phyloP scores from a whole-genome alignment of 2,888 invertebrate species.

The Sphaeridia pumilis region DNA sequence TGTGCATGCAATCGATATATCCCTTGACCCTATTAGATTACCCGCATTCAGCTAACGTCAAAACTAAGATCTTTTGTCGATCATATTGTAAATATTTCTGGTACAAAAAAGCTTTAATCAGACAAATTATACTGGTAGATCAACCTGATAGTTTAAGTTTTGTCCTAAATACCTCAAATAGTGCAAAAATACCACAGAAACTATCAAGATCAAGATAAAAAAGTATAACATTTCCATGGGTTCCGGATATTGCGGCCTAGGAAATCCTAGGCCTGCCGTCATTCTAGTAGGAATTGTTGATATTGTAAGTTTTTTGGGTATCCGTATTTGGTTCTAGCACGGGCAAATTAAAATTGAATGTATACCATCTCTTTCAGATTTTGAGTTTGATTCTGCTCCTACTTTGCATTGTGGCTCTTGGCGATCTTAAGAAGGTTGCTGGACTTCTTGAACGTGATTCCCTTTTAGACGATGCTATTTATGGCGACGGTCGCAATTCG shows the following conservation, averaged over 20 bases:
- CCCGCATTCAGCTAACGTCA: too few species aligned
- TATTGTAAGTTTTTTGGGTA: slow-evolving; percentile 24
- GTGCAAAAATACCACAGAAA: too few species aligned
- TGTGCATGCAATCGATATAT: too few species aligned
- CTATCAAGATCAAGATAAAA: too few species aligned
- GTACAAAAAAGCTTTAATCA: too few species aligned
- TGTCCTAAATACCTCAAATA: too few species aligned
- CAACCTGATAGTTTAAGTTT: too few species aligned
- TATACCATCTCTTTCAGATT: slow-evolving; percentile 19
- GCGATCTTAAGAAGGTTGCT: slow-evolving; percentile 32
- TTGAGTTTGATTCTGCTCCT: slow-evolving; percentile 30
- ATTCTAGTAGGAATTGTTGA: slow-evolving; percentile 33
- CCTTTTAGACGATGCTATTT: slow-evolving; percentile 1
- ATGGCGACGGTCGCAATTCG: slow-evolving; percentile 1
- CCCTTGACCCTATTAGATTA: too few species aligned
- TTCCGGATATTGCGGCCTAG: slow-evolving; percentile 24
- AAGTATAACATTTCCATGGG: slow-evolving; percentile 10
- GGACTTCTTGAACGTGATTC: slow-evolving; percentile 25
- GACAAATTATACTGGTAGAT: too few species aligned
- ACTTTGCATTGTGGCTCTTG: slow-evolving; percentile 31
- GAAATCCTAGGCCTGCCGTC: slow-evolving; percentile 27
- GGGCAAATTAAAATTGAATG: not conserved
- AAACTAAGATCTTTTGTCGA: too few species aligned
- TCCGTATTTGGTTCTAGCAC: not conserved
- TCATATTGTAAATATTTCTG: too few species aligned